Evolutionary conservation across 1,140 invertebrate genomes (phyloP).

Genomic region (Lethrus apterus): DNA sequence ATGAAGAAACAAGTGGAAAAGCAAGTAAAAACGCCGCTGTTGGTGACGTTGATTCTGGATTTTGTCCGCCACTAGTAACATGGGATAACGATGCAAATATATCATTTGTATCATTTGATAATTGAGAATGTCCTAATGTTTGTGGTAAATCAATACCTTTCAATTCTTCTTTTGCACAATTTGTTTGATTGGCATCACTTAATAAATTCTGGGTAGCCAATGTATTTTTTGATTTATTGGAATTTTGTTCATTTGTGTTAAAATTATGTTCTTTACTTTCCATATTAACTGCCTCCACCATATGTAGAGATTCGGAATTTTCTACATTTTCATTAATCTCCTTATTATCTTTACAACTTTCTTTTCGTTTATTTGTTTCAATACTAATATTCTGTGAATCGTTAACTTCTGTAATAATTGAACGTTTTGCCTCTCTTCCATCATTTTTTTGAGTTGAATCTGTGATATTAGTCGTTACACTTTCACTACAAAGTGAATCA

Average conservation of each 20-base stretch:
- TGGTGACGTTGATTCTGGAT: conserved; percentile 63
- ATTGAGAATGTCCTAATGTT: conserved; percentile 49
- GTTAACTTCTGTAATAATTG: no score
- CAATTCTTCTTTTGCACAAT: neutral
- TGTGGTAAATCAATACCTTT: conserved; percentile 25
- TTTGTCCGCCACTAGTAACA: conserved; percentile 52
- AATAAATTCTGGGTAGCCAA: no score
- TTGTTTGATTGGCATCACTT: no score
- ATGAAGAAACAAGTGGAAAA: conserved; percentile 61
- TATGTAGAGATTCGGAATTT: neutral
- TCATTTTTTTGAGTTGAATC: conserved; percentile 9
- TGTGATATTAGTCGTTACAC: conserved; percentile 23
- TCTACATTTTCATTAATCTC: neutral
- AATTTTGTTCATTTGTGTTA: no score
- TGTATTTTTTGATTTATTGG: no score
- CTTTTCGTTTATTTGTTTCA: no score
- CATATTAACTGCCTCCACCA: conserved; percentile 23
- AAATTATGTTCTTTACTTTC: neutral
- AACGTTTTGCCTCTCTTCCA: no score
- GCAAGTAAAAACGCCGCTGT: conserved; percentile 69
- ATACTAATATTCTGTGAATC: no score
- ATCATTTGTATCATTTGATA: conserved; percentile 61
- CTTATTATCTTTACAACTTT: neutral
- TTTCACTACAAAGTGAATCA: conserved; percentile 7
- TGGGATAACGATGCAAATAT: conserved; percentile 58